These are phyloP conservation scores for Reticulitermes lucifugus DNA, from an alignment of 2,888 invertebrate species.

Conservation along the genomic window DNA sequence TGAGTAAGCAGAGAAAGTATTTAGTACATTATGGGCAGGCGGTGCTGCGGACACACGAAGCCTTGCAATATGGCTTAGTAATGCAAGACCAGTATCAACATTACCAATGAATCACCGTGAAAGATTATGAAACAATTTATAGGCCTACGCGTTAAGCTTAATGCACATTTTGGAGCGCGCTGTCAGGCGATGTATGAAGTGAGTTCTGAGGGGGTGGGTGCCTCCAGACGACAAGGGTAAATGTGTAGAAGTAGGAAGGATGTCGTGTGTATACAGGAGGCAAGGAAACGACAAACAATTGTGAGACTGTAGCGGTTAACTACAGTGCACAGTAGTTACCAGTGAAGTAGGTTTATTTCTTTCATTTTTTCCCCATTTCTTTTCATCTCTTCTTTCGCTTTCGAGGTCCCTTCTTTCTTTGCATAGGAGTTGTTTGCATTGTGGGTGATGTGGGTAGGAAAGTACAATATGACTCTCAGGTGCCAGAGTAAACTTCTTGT, in stretches of 20 bases:
- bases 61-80: too few species aligned
- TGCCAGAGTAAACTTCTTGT: neutral
- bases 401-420: neutral
- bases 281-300: neutral
- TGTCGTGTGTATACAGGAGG: constrained; percentile 8
- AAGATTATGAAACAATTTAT: too few species aligned
- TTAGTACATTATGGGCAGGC: too few species aligned
- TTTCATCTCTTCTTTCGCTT: neutral
- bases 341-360: neutral
- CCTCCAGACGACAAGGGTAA: constrained; percentile 15
- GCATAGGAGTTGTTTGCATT: constrained; percentile 2
- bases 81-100: too few species aligned
- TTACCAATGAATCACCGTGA: too few species aligned
- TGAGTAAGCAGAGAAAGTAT: too few species aligned
- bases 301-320: neutral
- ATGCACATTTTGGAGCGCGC: too few species aligned
- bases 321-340: neutral
- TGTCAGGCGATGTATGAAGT: neutral
- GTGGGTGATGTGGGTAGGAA: neutral
- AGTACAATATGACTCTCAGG: neutral
- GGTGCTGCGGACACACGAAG: too few species aligned
- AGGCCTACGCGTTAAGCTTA: too few species aligned
- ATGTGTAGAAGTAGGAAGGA: neutral
- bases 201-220: neutral
- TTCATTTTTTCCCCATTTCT: neutral